Evolutionary conservation across 2,797 vertebrate species (phyloP).

Genomic region (Sebastes umbrosus): DNA sequence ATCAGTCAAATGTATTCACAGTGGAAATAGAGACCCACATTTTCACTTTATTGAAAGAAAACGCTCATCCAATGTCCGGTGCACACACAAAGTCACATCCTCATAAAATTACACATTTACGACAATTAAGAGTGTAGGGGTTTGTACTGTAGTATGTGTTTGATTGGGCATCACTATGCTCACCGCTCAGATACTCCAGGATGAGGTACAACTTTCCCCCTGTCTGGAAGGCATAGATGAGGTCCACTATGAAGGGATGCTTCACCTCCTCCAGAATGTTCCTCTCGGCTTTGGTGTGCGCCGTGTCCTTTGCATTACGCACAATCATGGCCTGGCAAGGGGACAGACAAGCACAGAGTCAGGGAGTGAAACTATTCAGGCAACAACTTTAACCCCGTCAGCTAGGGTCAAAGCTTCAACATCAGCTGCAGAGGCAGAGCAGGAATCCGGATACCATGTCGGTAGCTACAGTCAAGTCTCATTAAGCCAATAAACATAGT

Average conservation of each 20-base stretch:
- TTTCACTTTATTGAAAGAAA: too few species aligned
- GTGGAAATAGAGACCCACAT: too few species aligned
- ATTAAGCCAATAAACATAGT: slow-evolving; percentile 61
- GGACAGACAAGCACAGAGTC: not conserved
- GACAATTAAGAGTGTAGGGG: not conserved
- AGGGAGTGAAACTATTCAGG: not conserved
- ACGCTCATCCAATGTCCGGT: too few species aligned
- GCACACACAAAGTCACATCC: too few species aligned
- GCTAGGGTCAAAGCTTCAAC: not conserved
- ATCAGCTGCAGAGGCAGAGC: slow-evolving; percentile 30
- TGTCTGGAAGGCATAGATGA: slow-evolving; percentile 99
- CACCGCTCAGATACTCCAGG: slow-evolving; percentile 98
- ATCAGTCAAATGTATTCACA: not conserved
- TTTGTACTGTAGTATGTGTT: not conserved
- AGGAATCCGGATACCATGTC: slow-evolving; percentile 11
- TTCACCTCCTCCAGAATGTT: slow-evolving; percentile 99
- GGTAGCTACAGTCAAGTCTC: slow-evolving; percentile 42
- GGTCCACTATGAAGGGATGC: slow-evolving; percentile 98
- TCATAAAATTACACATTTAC: too few species aligned
- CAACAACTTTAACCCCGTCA: not conserved
- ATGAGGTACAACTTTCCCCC: slow-evolving; percentile 99
- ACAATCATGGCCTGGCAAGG: slow-evolving; percentile 95
- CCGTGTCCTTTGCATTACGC: slow-evolving; percentile 97
- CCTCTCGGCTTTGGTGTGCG: slow-evolving; percentile 97
- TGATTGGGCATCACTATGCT: slow-evolving; percentile 62